Evolutionary conservation across 2,113 vertebrate genomes (phyloP).

Genomic region (Prolemur simus): DNA sequence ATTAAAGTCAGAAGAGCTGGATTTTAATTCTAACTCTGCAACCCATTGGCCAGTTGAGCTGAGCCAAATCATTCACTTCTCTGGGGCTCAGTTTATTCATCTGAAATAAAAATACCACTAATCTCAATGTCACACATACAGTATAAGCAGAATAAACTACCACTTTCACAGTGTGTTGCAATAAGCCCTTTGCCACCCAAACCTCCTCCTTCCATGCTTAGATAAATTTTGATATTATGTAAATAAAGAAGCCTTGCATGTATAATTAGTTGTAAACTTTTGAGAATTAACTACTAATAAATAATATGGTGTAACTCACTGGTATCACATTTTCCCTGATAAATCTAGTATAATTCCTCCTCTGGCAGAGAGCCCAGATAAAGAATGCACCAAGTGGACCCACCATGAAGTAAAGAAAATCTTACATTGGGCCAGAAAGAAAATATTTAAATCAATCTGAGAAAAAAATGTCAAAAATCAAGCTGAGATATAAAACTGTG

Average conservation of each 20-base stretch:
- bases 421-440: background rate
- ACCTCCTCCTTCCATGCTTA: background rate
- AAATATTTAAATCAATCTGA: background rate
- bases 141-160: background rate
- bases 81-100: background rate
- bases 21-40: background rate
- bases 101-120: background rate
- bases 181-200: background rate
- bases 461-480: background rate
- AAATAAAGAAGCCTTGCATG: background rate
- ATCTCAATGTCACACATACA: background rate
- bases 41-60: background rate
- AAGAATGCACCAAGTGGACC: background rate
- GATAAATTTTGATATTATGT: background rate
- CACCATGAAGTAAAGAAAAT: background rate
- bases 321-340: background rate
- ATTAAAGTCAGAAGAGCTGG: background rate
- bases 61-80: background rate
- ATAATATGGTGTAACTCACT: background rate
- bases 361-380: background rate
- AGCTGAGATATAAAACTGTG: background rate
- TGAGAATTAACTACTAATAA: background rate
- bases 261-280: background rate
- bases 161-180: background rate
- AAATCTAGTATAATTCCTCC: background rate